These are phyloP conservation scores for Rotaria socialis DNA, from an alignment of 2,888 invertebrate species.

Conservation along the genomic window DNA sequence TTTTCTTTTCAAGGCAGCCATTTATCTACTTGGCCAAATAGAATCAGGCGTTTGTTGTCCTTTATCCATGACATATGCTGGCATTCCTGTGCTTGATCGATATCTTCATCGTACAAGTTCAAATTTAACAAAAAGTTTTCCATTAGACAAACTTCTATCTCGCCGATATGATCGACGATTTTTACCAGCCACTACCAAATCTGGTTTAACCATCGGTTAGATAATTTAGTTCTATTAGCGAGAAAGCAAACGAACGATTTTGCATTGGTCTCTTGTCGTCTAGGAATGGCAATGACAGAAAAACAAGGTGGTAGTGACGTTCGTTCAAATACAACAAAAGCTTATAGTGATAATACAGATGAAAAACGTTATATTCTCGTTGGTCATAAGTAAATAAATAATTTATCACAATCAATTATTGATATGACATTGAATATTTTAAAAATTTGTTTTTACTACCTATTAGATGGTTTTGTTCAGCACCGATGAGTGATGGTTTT, in stretches of 20 bases:
- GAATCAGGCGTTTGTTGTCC: not conserved
- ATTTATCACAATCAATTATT: not conserved
- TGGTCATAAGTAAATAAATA: not conserved
- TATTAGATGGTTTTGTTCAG: slow-evolving; percentile 25
- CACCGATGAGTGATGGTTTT: slow-evolving; percentile 29
- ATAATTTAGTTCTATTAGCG: not conserved
- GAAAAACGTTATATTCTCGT: slow-evolving; percentile 16
- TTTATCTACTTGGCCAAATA: not conserved
- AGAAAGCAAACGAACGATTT: not conserved
- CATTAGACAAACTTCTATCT: slow-evolving; percentile 9
- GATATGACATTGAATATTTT: not conserved
- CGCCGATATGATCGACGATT: slow-evolving; percentile 24
- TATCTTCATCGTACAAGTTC: not conserved
- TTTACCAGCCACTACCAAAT: not conserved
- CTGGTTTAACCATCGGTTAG: not conserved
- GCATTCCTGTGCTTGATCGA: slow-evolving; percentile 24
- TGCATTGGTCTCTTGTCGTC: not conserved
- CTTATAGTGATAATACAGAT: not conserved
- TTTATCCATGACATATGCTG: slow-evolving; percentile 34
- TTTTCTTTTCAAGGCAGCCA: not conserved
- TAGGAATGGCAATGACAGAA: slow-evolving; percentile 37
- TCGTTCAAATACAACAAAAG: slow-evolving; percentile 21
- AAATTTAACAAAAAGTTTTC: not conserved
- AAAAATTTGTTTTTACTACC: not conserved
- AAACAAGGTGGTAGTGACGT: slow-evolving; percentile 30